Conservation (phyloP, 2,113 vertebrate species). For the Meleagris gallopavo region DNA sequence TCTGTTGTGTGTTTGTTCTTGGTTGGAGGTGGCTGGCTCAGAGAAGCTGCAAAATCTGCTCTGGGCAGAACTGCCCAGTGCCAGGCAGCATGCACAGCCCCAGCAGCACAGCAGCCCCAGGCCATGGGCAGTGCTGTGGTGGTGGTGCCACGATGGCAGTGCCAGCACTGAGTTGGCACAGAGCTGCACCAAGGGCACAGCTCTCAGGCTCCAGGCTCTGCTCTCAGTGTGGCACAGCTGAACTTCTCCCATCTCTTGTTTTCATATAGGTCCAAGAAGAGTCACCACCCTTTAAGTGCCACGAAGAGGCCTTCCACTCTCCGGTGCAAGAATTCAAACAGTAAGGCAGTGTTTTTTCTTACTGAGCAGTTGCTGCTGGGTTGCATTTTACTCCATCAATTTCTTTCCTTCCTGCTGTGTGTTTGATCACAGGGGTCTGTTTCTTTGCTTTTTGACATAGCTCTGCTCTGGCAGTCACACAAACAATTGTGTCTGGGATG, state of each 20-base stretch:
- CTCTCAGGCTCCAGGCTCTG: neutral
- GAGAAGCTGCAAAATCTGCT: neutral
- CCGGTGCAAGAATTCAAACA: conserved; percentile 14
- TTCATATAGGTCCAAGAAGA: conserved; percentile 51
- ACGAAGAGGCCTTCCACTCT: neutral
- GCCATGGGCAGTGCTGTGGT: too few relatives aligned
- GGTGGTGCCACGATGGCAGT: neutral
- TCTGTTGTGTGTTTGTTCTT: neutral
- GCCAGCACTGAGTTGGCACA: neutral
- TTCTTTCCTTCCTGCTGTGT: accelerated
- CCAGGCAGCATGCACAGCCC: too few relatives aligned
- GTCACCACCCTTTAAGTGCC: neutral
- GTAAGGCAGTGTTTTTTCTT: conserved; percentile 39
- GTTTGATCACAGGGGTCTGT: neutral
- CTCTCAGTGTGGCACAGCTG: neutral
- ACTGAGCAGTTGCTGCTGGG: accelerated
- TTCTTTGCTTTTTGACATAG: neutral
- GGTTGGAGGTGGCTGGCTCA: neutral
- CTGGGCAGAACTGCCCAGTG: too few relatives aligned
- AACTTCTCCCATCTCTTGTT: conserved; percentile 35
- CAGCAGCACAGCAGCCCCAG: too few relatives aligned
- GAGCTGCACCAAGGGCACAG: neutral
- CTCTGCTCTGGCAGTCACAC: neutral
- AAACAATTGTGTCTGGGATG: accelerated
- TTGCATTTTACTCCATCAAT: accelerated